Conservation (phyloP, 2,888 invertebrate species). For the Ischnura elegans region DNA sequence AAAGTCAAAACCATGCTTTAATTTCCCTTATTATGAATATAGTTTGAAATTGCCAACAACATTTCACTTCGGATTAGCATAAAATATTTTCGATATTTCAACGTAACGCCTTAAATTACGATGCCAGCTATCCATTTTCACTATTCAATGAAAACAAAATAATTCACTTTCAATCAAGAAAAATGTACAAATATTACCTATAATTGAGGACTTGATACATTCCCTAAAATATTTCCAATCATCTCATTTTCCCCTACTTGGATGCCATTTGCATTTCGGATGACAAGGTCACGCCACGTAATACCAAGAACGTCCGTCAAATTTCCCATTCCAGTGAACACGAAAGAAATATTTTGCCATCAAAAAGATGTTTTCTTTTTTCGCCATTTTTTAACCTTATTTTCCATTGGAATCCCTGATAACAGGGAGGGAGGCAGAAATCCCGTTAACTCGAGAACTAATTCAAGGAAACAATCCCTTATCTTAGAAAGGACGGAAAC, state of each 20-base stretch:
- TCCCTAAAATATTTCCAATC: not conserved
- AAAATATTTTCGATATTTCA: no score
- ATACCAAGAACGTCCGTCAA: not conserved
- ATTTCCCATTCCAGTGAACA: not conserved
- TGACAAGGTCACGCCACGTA: conserved; percentile 40
- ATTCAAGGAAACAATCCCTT: not conserved
- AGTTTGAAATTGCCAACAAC: no score
- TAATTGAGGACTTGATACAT: not conserved
- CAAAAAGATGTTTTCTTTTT: conserved; percentile 48
- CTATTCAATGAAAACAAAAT: no score
- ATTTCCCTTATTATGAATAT: no score
- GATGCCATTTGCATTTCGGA: not conserved
- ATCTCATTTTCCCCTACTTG: not conserved
- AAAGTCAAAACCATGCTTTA: no score
- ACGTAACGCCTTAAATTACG: no score
- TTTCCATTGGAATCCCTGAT: conserved; percentile 36
- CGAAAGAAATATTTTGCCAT: not conserved
- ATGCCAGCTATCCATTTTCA: no score
- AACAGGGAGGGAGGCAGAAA: not conserved
- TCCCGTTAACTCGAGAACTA: not conserved
- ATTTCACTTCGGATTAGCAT: no score
- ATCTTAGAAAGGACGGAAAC: conserved; percentile 40
- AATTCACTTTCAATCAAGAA: no score
- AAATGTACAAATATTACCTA: no score
- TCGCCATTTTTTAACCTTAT: conserved; percentile 8